Conservation (phyloP, 2,888 invertebrate genomes). For the Lathronympha strigana region DNA sequence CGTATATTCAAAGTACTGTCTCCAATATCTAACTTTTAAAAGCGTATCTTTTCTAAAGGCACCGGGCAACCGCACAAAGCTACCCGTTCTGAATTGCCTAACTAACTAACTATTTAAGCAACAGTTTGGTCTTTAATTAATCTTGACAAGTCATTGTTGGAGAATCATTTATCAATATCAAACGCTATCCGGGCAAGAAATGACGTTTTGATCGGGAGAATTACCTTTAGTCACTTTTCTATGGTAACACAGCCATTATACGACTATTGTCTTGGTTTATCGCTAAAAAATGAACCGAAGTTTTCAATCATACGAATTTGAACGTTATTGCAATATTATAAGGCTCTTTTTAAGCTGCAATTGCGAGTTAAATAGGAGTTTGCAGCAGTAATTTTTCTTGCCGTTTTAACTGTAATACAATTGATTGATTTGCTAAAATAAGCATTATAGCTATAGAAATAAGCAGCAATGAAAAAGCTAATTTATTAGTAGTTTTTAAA, state of each 20-base stretch:
- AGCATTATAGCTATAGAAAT: neutral
- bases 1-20: conserved; percentile 12
- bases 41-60: conserved; percentile 28
- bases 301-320: neutral
- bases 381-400: neutral
- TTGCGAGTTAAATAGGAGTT: neutral
- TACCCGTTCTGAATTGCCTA: conserved; percentile 68
- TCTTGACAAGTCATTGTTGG: conserved; percentile 75
- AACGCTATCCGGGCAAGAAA: conserved; percentile 65
- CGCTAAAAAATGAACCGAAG: conserved; percentile 10
- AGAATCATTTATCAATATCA: conserved; percentile 79
- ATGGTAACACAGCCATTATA: conserved; percentile 57
- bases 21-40: neutral
- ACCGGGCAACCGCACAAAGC: conserved; percentile 55
- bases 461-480: neutral
- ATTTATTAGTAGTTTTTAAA: conserved; percentile 13
- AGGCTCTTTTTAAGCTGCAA: neutral
- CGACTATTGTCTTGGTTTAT: conserved; percentile 41
- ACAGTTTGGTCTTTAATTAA: conserved; percentile 78
- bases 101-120: conserved; percentile 77
- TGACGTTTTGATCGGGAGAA: conserved; percentile 59
- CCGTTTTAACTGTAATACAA: neutral
- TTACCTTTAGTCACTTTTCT: conserved; percentile 53
- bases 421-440: neutral
- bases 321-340: neutral